Base-by-base conservation (phyloP, 2,888 invertebrate genomes). In the Heliothis peltigera region DNA sequence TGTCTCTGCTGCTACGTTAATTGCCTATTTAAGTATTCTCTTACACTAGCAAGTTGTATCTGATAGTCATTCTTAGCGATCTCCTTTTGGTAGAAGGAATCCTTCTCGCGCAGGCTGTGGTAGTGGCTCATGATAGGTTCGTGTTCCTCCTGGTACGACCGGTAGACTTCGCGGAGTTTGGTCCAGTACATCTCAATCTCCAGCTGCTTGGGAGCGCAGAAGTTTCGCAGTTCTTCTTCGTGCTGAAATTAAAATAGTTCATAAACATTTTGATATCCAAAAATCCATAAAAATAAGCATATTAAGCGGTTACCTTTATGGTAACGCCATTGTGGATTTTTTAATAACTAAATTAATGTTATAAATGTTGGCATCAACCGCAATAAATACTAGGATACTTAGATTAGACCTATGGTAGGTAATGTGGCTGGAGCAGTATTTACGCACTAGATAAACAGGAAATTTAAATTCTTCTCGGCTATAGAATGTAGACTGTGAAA, bases 71-170 rank as follows among this genome's bases (percentile, higher is more conserved):
- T 94, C 61, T 87, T 89, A 0, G 90, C 90, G 18, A 95, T 92
- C 59, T 96, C 95, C 35, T 95, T 87, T 48, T 95, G 94, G 79
- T 95, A 96, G 73, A 95, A 96, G 56, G 91, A 95, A 83, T 91
- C 95, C 77, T 92, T 96, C 86, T 90, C 95, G 64, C 87, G 88
- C 79, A 89, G 78, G 43, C 85, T 84, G 69, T 88, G 89, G 76
- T 91, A 95, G 70, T 94, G 93, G 2, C 83, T 89, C 90, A 94
- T 93, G 56, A 95, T 94, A 0, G 95, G 95, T 28, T 89, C 89
- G 77, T 95, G 94, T 64, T 90, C 88, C 60, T 93, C 93, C 62
- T 92, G 73, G 72, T 92, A 94, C 0, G 81, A 75, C 60, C 85
- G 83, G 82, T 92, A 95, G 0, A 94, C 90, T 0, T 92, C 91